Evolutionary conservation across 2,113 vertebrate genomes (phyloP).

Genomic region (Notothenia coriiceps): DNA sequence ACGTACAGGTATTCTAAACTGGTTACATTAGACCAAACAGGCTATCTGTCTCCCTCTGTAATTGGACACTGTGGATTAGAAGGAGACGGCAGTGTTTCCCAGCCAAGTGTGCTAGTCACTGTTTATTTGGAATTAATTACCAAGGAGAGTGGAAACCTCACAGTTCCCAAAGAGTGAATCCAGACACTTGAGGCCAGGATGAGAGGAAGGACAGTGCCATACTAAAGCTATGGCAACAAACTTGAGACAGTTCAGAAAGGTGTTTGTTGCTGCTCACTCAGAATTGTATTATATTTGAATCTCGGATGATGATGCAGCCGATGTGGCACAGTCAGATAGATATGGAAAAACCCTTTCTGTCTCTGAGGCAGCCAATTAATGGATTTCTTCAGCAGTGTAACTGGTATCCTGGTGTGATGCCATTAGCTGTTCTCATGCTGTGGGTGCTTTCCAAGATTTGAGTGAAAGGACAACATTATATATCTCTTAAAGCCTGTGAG

Average conservation of each 20-base stretch:
- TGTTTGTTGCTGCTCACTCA: neutral
- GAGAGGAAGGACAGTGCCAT: slow-evolving; percentile 37
- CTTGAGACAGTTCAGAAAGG: slow-evolving; percentile 7
- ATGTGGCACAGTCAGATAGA: slow-evolving; percentile 1
- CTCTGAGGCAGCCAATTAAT: slow-evolving; percentile 43
- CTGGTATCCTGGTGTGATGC: slow-evolving; percentile 53
- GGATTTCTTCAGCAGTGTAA: slow-evolving; percentile 49
- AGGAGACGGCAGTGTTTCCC: slow-evolving; percentile 52
- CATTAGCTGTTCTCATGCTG: slow-evolving; percentile 57
- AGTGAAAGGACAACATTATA: slow-evolving; percentile 59
- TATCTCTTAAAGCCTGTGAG: slow-evolving; percentile 52
- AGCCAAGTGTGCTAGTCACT: slow-evolving; percentile 76
- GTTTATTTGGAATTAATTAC: slow-evolving; percentile 80
- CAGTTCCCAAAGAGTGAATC: slow-evolving; percentile 50
- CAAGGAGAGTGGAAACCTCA: slow-evolving; percentile 69
- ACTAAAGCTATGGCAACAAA: slow-evolving; percentile 26
- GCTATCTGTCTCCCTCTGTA: slow-evolving; percentile 69
- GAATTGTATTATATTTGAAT: slow-evolving; percentile 21
- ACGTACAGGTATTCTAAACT: slow-evolving; percentile 72
- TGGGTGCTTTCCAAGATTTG: slow-evolving; percentile 60
- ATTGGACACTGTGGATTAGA: slow-evolving; percentile 69
- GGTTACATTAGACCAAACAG: slow-evolving; percentile 75
- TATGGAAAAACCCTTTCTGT: slow-evolving; percentile 38
- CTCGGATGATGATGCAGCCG: slow-evolving; percentile 44
- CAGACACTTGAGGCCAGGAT: slow-evolving; percentile 59